These are phyloP conservation scores for Arbacia lixula DNA, from an alignment of 53 echinoderm and acorn worm genomes.

Conservation along the genomic window DNA sequence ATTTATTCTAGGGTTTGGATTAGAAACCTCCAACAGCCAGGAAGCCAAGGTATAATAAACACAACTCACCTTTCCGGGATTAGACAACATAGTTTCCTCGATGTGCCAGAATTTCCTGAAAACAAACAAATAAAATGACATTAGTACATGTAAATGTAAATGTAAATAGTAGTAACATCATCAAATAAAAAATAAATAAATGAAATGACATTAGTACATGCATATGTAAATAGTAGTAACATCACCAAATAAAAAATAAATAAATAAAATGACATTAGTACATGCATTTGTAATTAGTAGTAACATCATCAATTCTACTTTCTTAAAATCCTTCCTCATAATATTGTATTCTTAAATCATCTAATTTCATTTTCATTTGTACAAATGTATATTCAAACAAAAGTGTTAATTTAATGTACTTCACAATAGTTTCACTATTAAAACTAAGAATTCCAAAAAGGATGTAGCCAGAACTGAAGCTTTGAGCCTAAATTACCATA, in stretches of 20 bases:
- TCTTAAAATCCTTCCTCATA: too few relatives aligned
- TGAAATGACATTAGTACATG: not conserved
- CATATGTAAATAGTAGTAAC: not conserved
- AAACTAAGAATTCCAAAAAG: too few relatives aligned
- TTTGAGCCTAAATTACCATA: too few relatives aligned
- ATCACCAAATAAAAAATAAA: not conserved
- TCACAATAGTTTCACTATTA: too few relatives aligned
- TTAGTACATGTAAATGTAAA: not conserved
- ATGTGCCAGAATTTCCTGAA: constrained; percentile 80
- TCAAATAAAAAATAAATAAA: not conserved
- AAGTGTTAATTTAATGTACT: too few relatives aligned
- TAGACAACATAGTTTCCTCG: constrained; percentile 63
- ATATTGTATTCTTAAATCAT: too few relatives aligned
- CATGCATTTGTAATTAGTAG: not conserved
- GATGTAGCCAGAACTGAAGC: too few relatives aligned
- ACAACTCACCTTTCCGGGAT: constrained; percentile 75
- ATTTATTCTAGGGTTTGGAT: too few relatives aligned
- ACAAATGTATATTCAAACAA: too few relatives aligned
- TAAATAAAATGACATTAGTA: not conserved
- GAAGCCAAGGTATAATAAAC: too few relatives aligned
- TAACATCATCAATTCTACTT: not conserved
- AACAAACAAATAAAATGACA: not conserved
- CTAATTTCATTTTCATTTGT: too few relatives aligned
- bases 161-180: not conserved
- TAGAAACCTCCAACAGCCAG: too few relatives aligned